Base-by-base conservation (phyloP, 2,797 vertebrate species). In the Gymnopithys bicolor region DNA sequence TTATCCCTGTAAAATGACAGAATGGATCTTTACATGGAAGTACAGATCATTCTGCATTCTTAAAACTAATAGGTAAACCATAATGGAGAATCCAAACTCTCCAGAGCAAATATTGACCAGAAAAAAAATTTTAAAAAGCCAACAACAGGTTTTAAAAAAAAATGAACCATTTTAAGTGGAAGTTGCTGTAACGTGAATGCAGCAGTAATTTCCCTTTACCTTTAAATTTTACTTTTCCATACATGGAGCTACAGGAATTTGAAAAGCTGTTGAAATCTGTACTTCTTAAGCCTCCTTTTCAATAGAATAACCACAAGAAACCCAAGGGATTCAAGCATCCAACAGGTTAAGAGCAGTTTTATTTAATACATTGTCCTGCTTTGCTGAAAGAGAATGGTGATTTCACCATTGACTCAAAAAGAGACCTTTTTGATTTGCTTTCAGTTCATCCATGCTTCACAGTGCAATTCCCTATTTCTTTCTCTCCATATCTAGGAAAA, bases 291-390 rank as follows among this genome's bases (percentile, higher is more conserved):
- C 75, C 32, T 89, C 64, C 46, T 90, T 89, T 97, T 93, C 93
- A 93, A 92, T 69, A 76, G 87, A 89, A 92, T 60, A 85, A 93
- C 93, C 90, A 70, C 46, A 85, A 71, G 77, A 90, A 93, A 92
- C 95, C 69, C 93, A 91, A 90, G 91, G 85, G 92, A 95, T 95
- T 96, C 80, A 93, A 93, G 91, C 93, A 86, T 87, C 91, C 91
- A 92, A 90, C 84, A 96, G 92, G 89, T 95, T 94, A 95, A 95
- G 93, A 91, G 84, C 77, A 87, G 66, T 92, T 96, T 96, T 95
- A 94, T 95, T 94, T 95, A 95, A 95, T 93, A 94, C 69, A 91
- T 90, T 95, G 90, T 96, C 88, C 81, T 89, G 82, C 91, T 96
- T 94, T 91, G 60, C 68, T 92, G 71, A 93, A 96, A 95, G 75